Conservation (phyloP, 2,888 invertebrate species). For the Glomeris marginata region DNA sequence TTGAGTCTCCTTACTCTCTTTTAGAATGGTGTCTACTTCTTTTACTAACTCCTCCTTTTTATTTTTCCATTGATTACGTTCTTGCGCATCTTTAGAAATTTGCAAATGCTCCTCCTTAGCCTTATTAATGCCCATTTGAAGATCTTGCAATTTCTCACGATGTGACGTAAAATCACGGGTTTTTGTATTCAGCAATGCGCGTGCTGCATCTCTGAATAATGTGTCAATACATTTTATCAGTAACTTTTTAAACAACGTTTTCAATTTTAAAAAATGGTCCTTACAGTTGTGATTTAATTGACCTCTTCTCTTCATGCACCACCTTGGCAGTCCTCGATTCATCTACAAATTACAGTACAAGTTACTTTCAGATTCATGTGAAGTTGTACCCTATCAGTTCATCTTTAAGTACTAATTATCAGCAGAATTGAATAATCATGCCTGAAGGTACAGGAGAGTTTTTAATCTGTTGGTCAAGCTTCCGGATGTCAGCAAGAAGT, state of each 20-base stretch:
- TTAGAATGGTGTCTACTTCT: not conserved
- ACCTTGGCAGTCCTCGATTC: not conserved
- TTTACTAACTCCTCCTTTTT: slow-evolving; percentile 2
- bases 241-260: not conserved
- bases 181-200: slow-evolving; percentile 1
- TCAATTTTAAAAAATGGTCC: not conserved
- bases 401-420: too few species aligned
- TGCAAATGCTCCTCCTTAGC: slow-evolving; percentile 1
- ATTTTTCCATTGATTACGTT: slow-evolving; percentile 1
- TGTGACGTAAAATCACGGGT: not conserved
- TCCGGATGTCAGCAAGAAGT: too few species aligned
- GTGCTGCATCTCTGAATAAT: slow-evolving; percentile 3
- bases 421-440: too few species aligned
- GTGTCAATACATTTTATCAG: not conserved
- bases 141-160: not conserved
- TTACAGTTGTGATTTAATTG: slow-evolving; percentile 5
- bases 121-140: slow-evolving; percentile 4
- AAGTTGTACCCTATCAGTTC: too few species aligned
- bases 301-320: slow-evolving; percentile 5
- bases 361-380: too few species aligned
- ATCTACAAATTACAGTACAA: too few species aligned
- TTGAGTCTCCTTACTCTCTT: slow-evolving; percentile 3
- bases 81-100: slow-evolving; percentile 4
- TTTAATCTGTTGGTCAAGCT: too few species aligned
- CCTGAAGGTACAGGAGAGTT: too few species aligned